Conservation (phyloP, 2,888 invertebrate genomes). For the Andricus quercusramuli region DNA sequence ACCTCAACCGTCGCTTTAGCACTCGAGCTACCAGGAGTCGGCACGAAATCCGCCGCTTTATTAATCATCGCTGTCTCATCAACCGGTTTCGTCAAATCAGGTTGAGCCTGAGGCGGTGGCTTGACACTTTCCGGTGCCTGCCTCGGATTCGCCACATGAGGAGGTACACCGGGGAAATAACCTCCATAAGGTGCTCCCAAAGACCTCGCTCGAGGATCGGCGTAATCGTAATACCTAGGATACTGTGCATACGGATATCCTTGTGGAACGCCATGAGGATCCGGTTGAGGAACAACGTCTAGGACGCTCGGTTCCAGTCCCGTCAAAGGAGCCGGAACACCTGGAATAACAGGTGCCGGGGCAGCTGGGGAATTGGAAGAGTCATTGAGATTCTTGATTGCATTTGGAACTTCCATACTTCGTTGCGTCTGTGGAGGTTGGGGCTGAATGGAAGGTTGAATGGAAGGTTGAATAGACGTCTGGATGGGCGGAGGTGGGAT, state of each 20-base stretch:
- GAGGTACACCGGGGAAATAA: constrained; percentile 70
- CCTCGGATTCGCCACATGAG: constrained; percentile 63
- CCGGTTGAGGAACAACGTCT: constrained; percentile 29
- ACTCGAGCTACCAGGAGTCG: neutral
- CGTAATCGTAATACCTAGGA: constrained; percentile 74
- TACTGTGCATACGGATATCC: constrained; percentile 75
- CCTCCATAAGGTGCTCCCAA: constrained; percentile 72
- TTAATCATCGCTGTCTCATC: constrained; percentile 40
- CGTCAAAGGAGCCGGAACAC: neutral
- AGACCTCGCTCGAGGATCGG: constrained; percentile 71
- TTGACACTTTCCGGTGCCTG: constrained; percentile 58
- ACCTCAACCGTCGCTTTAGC: constrained; percentile 50
- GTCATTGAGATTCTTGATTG: constrained; percentile 54
- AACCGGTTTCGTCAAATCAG: constrained; percentile 55
- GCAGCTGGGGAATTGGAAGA: constrained; percentile 48
- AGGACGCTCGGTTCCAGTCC: constrained; percentile 20
- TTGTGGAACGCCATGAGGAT: constrained; percentile 64
- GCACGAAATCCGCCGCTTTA: neutral
- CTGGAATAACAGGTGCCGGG: constrained; percentile 43
- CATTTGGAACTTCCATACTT: constrained; percentile 36
- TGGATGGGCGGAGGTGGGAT: constrained; percentile 24
- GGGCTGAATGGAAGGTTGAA: constrained; percentile 2
- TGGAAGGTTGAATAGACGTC: constrained; percentile 32
- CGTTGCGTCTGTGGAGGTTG: constrained; percentile 14
- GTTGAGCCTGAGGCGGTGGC: constrained; percentile 49